These are phyloP conservation scores for Gymnopithys bicolor DNA, from an alignment of 2,797 vertebrate species.

Conservation along the genomic window DNA sequence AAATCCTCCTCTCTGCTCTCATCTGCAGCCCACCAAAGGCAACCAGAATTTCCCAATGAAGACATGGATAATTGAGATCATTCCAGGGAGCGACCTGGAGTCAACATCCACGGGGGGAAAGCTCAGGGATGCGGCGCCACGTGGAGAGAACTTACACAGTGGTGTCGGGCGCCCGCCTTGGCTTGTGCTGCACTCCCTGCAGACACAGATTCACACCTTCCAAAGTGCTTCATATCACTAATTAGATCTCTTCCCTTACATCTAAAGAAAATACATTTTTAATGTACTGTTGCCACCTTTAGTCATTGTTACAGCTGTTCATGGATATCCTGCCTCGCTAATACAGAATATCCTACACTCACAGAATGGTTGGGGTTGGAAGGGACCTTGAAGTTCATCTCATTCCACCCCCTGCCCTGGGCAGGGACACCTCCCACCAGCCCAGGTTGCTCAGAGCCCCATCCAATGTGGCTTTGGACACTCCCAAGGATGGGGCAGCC, in stretches of 20 bases:
- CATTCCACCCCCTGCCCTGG: not conserved
- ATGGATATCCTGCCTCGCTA: not conserved
- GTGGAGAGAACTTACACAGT: constrained; percentile 47
- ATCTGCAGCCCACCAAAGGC: constrained; percentile 74
- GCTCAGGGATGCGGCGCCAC: constrained; percentile 74
- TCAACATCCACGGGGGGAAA: constrained; percentile 70
- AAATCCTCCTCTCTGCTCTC: constrained; percentile 72
- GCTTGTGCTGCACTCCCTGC: not conserved
- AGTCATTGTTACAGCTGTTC: not conserved
- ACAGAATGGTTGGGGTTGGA: not conserved
- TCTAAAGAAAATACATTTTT: constrained; percentile 29
- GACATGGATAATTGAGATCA: constrained; percentile 81
- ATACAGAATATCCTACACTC: not conserved
- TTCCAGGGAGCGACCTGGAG: constrained; percentile 75
- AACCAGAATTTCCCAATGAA: constrained; percentile 79
- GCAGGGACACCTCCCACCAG: not conserved
- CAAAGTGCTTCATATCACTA: constrained; percentile 19
- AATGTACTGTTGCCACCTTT: not conserved
- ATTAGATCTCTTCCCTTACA: constrained; percentile 47
- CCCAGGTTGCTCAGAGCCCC: not conserved
- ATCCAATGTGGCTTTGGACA: not conserved
- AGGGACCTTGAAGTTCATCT: not conserved
- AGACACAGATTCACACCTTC: not conserved
- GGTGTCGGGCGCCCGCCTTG: constrained; percentile 6
- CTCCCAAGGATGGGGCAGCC: not conserved